Conservation (phyloP, 2,888 invertebrate species). For the Ormyrus pomaceus region DNA sequence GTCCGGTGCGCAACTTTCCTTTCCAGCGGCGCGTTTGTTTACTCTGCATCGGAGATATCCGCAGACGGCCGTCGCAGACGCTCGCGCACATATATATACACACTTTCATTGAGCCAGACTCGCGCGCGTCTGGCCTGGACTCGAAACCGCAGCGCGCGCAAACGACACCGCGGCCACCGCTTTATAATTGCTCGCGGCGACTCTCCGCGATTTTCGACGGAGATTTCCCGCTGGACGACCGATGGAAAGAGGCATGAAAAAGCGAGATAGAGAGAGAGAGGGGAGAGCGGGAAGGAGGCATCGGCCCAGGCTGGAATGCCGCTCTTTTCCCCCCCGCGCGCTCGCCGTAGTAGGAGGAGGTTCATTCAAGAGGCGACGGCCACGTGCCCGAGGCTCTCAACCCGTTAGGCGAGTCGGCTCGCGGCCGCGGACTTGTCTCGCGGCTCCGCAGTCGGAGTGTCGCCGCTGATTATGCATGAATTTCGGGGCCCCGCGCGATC, state of each 20-base stretch:
- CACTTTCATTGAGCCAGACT: conserved; percentile 25
- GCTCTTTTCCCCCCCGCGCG: conserved; percentile 69
- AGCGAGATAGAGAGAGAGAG: conserved; percentile 31
- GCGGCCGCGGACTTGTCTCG: conserved; percentile 29
- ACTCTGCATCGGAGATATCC: conserved; percentile 2
- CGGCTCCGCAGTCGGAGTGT: neutral
- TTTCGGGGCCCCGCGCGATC: too few relatives aligned
- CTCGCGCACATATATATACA: neutral
- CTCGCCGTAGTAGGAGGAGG: conserved; percentile 53
- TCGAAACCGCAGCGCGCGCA: too few relatives aligned
- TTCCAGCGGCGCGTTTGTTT: conserved; percentile 32
- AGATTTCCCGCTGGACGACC: conserved; percentile 1
- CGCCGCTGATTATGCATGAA: neutral
- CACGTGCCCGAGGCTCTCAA: conserved; percentile 73
- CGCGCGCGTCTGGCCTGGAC: too few relatives aligned
- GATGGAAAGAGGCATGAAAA: conserved; percentile 21
- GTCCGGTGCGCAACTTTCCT: conserved; percentile 26
- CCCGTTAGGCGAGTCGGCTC: conserved; percentile 62
- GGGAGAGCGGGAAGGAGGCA: conserved; percentile 23
- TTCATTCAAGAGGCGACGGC: conserved; percentile 73
- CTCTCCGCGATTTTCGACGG: conserved; percentile 9
- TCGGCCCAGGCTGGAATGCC: conserved; percentile 63
- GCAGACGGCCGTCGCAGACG: neutral
- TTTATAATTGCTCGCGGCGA: conserved; percentile 25
- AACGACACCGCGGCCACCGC: neutral